phyloP scores from a whole-genome alignment of 2,797 vertebrate genomes.

The Oryzias dopingdopingensis region DNA sequence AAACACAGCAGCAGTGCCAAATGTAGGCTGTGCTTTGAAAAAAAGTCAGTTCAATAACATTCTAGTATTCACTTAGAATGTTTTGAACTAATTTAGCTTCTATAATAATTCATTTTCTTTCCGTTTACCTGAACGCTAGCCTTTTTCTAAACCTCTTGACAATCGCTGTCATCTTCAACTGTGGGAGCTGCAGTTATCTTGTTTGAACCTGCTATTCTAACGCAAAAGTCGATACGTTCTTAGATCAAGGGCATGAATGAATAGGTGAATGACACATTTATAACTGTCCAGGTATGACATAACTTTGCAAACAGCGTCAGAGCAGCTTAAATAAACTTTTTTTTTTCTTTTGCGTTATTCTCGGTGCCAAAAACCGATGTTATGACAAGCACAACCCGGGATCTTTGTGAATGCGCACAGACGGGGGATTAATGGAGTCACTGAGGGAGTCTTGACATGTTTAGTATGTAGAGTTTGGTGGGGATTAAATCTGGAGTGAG shows the following conservation, averaged over 20 bases:
- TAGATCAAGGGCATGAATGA: constrained; percentile 33
- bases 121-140: not conserved
- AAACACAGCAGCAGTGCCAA: constrained; percentile 2
- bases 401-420: no score
- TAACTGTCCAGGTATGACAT: constrained; percentile 46
- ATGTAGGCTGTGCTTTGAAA: not conserved
- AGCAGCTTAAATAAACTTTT: constrained; percentile 34
- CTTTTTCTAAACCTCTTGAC: no score
- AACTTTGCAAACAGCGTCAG: constrained; percentile 20
- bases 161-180: no score
- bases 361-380: constrained; percentile 56
- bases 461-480: no score
- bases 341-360: constrained; percentile 24
- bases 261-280: constrained; percentile 39
- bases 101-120: not conserved
- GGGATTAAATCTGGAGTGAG: no score
- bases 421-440: no score
- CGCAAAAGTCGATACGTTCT: not conserved
- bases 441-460: no score
- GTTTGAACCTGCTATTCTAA: constrained; percentile 43
- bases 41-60: not conserved
- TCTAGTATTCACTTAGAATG: no score
- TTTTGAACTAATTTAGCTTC: no score
- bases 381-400: constrained; percentile 34
- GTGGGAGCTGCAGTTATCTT: constrained; percentile 3